Conservation (phyloP, 2,797 vertebrate species). For the Ataeniobius toweri region DNA sequence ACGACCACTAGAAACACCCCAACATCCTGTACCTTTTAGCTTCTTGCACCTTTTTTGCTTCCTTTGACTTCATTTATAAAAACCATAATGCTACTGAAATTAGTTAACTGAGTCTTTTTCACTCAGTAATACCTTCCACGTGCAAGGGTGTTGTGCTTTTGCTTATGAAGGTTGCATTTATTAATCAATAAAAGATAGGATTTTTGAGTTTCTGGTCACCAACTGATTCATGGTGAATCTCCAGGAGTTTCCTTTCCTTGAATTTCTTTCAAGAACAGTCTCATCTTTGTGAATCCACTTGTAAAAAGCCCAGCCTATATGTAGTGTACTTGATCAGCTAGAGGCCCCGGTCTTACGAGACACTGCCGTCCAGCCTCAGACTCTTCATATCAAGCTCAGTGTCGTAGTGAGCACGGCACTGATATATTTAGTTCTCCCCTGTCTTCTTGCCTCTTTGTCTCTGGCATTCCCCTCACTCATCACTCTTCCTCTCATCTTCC, state of each 20-base stretch:
- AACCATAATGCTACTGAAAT: not conserved
- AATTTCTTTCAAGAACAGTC: slow-evolving; percentile 2
- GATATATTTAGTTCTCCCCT: slow-evolving; percentile 52
- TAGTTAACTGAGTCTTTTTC: not conserved
- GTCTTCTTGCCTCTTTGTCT: slow-evolving; percentile 55
- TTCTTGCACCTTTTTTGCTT: too few species aligned
- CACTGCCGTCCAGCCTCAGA: slow-evolving; percentile 5
- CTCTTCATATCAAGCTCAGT: slow-evolving; percentile 23
- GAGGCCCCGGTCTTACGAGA: slow-evolving; percentile 21
- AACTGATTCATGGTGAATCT: not conserved
- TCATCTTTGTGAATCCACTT: slow-evolving; percentile 14
- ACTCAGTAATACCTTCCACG: not conserved
- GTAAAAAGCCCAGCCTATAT: slow-evolving; percentile 12
- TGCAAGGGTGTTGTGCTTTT: not conserved
- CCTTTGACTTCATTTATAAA: too few species aligned
- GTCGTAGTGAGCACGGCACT: slow-evolving; percentile 43
- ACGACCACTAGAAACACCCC: too few species aligned
- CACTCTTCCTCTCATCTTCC: slow-evolving; percentile 62
- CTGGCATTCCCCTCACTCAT: slow-evolving; percentile 69
- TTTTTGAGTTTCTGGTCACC: not conserved
- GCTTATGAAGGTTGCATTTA: not conserved
- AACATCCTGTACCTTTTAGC: too few species aligned
- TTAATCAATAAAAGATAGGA: not conserved
- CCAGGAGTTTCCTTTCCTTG: slow-evolving; percentile 12
- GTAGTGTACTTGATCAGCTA: slow-evolving; percentile 17